Evolutionary conservation across 1,140 invertebrate species (phyloP).

Genomic region (Galleria mellonella): DNA sequence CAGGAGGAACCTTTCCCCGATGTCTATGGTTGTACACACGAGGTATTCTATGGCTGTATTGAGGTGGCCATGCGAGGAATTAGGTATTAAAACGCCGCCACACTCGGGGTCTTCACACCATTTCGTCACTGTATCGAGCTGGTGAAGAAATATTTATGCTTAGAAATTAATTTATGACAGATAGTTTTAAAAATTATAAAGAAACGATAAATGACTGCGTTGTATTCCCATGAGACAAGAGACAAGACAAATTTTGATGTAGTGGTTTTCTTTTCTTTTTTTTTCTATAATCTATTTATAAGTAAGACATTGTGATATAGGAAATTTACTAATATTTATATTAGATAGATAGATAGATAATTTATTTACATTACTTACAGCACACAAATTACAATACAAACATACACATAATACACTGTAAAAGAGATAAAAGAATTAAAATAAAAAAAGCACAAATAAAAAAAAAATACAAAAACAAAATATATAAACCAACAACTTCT

Average conservation of each 20-base stretch:
- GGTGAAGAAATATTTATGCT: slow-evolving; percentile 5
- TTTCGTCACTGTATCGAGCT: slow-evolving; percentile 29
- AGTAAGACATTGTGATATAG: background rate
- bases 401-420: too few species aligned
- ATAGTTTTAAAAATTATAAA: background rate
- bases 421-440: too few species aligned
- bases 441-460: too few species aligned
- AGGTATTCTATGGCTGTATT: slow-evolving; percentile 12
- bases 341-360: background rate
- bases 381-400: too few species aligned
- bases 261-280: too few species aligned
- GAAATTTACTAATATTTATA: background rate
- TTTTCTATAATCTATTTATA: background rate
- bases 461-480: too few species aligned
- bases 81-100: background rate
- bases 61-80: background rate
- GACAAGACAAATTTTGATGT: too few species aligned
- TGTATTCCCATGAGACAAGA: too few species aligned
- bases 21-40: slow-evolving; percentile 12
- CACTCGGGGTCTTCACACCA: slow-evolving; percentile 14
- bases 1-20: background rate
- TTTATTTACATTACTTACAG: too few species aligned
- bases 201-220: too few species aligned
- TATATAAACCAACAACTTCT: too few species aligned
- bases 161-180: background rate